Conservation (phyloP, 1,140 invertebrate genomes). For the Euura saliciscinereae region DNA sequence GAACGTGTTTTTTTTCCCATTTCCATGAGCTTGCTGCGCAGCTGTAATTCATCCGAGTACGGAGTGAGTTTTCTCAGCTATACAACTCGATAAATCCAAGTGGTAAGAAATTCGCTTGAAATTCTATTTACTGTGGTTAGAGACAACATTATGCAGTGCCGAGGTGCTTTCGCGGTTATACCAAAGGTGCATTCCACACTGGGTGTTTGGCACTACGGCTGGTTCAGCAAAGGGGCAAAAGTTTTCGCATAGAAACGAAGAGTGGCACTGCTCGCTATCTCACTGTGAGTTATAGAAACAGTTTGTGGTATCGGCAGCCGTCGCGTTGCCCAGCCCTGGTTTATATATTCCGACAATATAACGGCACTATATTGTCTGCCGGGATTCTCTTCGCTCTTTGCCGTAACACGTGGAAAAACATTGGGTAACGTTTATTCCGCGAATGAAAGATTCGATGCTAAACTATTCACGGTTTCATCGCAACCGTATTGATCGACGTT, state of each 20-base stretch:
- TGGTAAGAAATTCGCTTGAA: conserved; percentile 28
- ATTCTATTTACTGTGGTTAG: conserved; percentile 39
- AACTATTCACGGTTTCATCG: too few relatives aligned
- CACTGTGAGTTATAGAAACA: conserved; percentile 33
- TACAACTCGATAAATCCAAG: too few relatives aligned
- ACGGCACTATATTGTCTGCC: too few relatives aligned
- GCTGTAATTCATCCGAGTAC: too few relatives aligned
- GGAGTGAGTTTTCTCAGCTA: too few relatives aligned
- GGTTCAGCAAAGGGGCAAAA: neutral
- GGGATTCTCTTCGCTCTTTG: too few relatives aligned
- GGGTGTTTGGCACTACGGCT: neutral
- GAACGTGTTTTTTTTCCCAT: too few relatives aligned
- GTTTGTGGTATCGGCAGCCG: conserved; percentile 32
- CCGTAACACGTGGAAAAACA: too few relatives aligned
- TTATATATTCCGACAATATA: conserved; percentile 34
- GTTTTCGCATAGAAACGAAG: conserved; percentile 1
- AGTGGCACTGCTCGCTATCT: conserved; percentile 17
- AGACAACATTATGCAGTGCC: conserved; percentile 39
- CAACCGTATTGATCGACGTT: too few relatives aligned
- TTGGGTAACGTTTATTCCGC: too few relatives aligned
- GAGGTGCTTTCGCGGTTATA: neutral
- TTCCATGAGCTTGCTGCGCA: too few relatives aligned
- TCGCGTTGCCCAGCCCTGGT: conserved; percentile 22
- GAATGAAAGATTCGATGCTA: too few relatives aligned
- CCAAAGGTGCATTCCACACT: neutral